Evolutionary conservation across 2,888 invertebrate species (phyloP), one percentile per base, ranked within the genome.

Genomic region (Colostygia pectinataria): DNA sequence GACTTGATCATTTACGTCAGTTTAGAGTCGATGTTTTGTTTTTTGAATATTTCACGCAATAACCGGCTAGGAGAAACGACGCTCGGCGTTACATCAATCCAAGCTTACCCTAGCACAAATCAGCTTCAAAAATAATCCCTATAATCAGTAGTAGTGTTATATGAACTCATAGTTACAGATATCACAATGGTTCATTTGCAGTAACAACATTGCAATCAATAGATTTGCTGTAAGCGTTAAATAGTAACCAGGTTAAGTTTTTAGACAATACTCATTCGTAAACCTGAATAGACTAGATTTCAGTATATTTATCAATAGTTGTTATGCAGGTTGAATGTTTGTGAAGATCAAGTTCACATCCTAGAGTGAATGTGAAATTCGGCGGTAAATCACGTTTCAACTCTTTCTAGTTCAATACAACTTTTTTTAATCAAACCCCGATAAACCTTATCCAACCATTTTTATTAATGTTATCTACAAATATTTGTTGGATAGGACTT

Each of bases 101-200:
- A 47, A 38, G 55, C 44, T 49, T 15, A 32, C 31, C 46, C 53
- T 57, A 51, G 45, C 60, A 57, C 47, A 50, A 57, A 57, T 42
- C 47, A 53, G 57, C 54, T 57, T 57, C 53, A 52, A 52, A 59
- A 54, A 56, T 56, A 61, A 58, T 58, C 58, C 49, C 32, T 58
- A 57, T 52, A 46, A 46, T 55, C 51, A 40, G 40, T 59, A 59
- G 56, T 45, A 50, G 52, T 41, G 43, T 40, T 46, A 10, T 37
- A 54, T 27, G 28, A 44, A 49, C 29, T 25, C 20, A 13, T 56
- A 50, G 50, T 49, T 14, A 37, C 38, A 51, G 23, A 45, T 28
- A 25, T 33, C 24, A 42, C 32, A 23, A 47, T 48, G 33, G 25
- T 51, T 52, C 10, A 46, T 51, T 53, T 59, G 54, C 49, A 53